Conservation (phyloP, 2,888 invertebrate genomes). For the Alcis repandata region DNA sequence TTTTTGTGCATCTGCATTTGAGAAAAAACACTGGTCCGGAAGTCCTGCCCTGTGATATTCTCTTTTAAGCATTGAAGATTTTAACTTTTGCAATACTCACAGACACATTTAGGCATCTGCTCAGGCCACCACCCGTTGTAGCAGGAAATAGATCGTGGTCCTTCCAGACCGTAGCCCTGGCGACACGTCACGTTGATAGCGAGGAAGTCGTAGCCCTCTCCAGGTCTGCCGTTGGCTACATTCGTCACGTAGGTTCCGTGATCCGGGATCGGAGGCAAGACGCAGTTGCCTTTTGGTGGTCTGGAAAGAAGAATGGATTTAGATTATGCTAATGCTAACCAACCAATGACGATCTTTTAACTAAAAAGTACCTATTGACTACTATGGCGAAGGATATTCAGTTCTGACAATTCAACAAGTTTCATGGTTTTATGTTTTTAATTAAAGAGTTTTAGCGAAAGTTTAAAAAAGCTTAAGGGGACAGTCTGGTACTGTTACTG, state of each 20-base stretch:
- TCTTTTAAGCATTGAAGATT: not conserved
- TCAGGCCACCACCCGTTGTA: constrained; percentile 61
- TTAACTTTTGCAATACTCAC: constrained; percentile 45
- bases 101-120: constrained; percentile 50
- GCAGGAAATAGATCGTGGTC: constrained; percentile 53
- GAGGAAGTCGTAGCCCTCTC: constrained; percentile 53
- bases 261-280: constrained; percentile 61
- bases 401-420: too few relatives aligned
- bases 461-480: too few relatives aligned
- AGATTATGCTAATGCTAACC: too few relatives aligned
- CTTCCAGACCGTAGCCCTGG: constrained; percentile 59
- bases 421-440: too few relatives aligned
- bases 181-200: constrained; percentile 63
- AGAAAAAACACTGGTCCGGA: not conserved
- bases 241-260: constrained; percentile 64
- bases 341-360: too few relatives aligned
- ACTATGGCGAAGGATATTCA: too few relatives aligned
- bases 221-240: constrained; percentile 56
- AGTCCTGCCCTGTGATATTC: constrained; percentile 12
- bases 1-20: not conserved
- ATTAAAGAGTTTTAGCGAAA: too few relatives aligned
- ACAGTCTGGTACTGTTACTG: too few relatives aligned
- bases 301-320: constrained; percentile 13
- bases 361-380: too few relatives aligned
- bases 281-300: constrained; percentile 54